Conservation (phyloP, 2,113 vertebrate genomes). For the Pavo muticus region DNA sequence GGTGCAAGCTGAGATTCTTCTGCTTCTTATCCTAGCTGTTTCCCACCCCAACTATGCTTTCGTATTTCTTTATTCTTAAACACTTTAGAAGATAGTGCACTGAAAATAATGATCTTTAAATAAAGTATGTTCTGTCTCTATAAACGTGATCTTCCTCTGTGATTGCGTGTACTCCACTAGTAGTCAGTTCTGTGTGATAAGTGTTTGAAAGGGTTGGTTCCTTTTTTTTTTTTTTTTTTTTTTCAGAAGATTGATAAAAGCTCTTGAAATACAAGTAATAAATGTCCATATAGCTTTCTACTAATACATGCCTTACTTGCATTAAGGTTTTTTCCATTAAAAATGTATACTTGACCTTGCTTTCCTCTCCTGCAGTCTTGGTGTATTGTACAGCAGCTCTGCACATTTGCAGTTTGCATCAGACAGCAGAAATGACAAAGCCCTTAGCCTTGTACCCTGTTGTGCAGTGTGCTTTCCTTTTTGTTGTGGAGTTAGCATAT, state of each 20-base stretch:
- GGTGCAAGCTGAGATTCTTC: background rate
- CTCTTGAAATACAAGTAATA: background rate
- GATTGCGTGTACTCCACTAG: rapidly evolving
- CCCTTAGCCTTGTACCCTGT: background rate
- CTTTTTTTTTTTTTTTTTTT: background rate
- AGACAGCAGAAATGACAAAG: background rate
- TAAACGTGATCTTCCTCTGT: background rate
- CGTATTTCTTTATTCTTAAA: background rate
- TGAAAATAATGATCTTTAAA: background rate
- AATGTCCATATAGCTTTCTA: background rate
- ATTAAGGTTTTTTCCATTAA: background rate
- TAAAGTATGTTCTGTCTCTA: background rate
- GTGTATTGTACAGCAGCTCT: background rate
- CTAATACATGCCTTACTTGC: background rate
- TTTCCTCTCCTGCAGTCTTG: background rate
- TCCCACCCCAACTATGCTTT: background rate
- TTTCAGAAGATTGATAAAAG: background rate
- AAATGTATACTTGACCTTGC: background rate
- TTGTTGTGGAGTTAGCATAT: background rate
- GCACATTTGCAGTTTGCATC: background rate
- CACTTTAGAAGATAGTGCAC: background rate
- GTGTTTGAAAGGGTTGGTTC: background rate
- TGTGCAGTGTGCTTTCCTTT: background rate
- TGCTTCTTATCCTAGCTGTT: background rate
- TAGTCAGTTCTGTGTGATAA: background rate